Conservation (phyloP, 2,113 vertebrate genomes). For the Scomber scombrus region DNA sequence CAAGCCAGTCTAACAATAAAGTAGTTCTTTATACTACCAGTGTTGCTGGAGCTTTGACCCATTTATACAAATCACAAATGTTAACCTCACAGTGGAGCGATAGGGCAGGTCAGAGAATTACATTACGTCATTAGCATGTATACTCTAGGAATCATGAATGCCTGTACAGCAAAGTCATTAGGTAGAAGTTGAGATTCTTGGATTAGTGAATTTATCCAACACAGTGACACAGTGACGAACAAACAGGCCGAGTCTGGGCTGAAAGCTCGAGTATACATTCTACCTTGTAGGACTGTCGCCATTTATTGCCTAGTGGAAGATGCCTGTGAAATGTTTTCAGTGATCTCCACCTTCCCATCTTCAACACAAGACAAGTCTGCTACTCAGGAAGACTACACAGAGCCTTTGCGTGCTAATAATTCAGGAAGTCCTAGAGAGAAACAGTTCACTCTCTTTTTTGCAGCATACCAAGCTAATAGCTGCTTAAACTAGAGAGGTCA, state of each 20-base stretch:
- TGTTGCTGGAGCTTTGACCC: too few species aligned
- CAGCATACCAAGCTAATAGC: constrained; percentile 30
- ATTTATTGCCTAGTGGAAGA: constrained; percentile 6
- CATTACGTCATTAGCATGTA: too few species aligned
- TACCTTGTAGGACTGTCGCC: constrained; percentile 11
- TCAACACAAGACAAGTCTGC: constrained; percentile 2
- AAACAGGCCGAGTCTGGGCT: neutral
- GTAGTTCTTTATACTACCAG: too few species aligned
- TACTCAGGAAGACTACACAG: constrained; percentile 14
- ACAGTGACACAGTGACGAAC: too few species aligned
- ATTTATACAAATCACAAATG: too few species aligned
- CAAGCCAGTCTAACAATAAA: too few species aligned
- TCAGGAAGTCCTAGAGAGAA: constrained; percentile 26
- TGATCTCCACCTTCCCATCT: constrained; percentile 3
- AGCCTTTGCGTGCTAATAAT: constrained; percentile 33
- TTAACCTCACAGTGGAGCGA: too few species aligned
- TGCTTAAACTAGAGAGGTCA: constrained; percentile 35
- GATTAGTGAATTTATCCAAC: too few species aligned
- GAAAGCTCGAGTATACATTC: neutral
- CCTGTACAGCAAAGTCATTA: too few species aligned
- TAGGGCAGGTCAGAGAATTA: too few species aligned
- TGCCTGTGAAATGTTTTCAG: constrained; percentile 12
- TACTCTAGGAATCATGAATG: too few species aligned
- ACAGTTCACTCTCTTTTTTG: constrained; percentile 11
- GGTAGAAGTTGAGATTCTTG: too few species aligned